Evolutionary conservation across 2,113 vertebrate genomes (phyloP).

Genomic region (Leuciscus idus): DNA sequence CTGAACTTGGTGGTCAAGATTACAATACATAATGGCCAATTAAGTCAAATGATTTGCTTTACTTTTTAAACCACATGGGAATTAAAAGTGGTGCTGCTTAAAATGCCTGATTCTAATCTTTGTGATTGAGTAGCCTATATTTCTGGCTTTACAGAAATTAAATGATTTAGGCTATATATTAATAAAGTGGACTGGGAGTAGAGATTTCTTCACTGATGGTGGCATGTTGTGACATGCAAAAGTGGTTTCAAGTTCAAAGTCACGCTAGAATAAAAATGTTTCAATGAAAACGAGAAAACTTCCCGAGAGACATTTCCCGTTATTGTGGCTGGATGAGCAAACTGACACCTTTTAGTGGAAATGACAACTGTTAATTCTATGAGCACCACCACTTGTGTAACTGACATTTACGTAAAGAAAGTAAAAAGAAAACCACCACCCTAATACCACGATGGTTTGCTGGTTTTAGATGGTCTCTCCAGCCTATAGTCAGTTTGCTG

Average conservation of each 20-base stretch:
- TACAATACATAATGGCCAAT: no score
- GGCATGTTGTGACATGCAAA: conserved; percentile 26
- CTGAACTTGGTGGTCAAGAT: no score
- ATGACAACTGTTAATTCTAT: not conserved
- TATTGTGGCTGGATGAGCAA: not conserved
- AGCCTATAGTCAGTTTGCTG: not conserved
- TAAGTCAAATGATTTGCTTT: not conserved
- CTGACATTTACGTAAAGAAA: not conserved
- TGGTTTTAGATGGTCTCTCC: not conserved
- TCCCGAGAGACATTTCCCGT: not conserved
- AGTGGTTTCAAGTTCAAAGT: conserved; percentile 27
- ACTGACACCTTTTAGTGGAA: not conserved
- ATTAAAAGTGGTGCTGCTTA: not conserved
- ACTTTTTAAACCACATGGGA: not conserved
- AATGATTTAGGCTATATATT: not conserved
- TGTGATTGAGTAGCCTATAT: not conserved
- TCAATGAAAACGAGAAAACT: not conserved
- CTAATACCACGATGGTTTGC: not conserved
- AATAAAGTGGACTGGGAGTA: not conserved
- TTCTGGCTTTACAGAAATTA: not conserved
- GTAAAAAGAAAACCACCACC: not conserved
- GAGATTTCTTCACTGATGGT: not conserved
- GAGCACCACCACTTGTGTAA: not conserved
- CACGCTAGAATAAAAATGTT: not conserved
- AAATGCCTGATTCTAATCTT: not conserved